Percentiles rank a stretch among this genome's conserved stretches.
phyloP scores from a whole-genome alignment of 2,113 vertebrate species.

The Mirza zaza region DNA sequence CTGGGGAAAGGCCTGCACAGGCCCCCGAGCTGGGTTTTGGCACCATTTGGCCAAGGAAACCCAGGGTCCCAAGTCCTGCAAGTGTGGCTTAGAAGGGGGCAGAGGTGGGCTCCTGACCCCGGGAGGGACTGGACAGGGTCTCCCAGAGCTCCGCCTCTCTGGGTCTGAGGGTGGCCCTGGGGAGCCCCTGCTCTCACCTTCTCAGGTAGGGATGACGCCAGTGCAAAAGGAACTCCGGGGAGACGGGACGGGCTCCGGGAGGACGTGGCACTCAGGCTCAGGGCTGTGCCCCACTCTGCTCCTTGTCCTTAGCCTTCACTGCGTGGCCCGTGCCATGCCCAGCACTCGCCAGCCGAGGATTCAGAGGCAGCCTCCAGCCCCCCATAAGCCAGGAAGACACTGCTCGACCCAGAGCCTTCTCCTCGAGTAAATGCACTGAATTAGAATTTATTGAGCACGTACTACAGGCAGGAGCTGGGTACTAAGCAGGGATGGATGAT shows the following conservation, averaged over 20 bases:
- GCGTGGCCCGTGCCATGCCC: not conserved
- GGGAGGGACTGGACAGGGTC: not conserved
- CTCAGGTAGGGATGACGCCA: not conserved
- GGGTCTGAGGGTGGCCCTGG: not conserved
- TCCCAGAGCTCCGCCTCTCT: not conserved
- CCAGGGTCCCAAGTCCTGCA: not conserved
- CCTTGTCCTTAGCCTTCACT: not conserved
- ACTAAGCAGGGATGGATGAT: not conserved
- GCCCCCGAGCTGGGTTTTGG: not conserved
- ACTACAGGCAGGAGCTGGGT: not conserved
- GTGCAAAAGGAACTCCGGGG: not conserved
- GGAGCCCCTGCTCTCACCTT: not conserved
- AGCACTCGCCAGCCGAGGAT: not conserved
- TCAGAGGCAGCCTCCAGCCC: not conserved
- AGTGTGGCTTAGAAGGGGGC: too few relatives aligned
- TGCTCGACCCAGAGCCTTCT: not conserved
- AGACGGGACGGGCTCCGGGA: not conserved
- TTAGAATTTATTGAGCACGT: not conserved
- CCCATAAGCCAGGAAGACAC: not conserved
- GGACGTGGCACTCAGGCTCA: not conserved
- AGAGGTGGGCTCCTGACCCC: not conserved
- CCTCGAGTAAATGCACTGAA: not conserved
- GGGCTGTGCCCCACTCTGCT: not conserved
- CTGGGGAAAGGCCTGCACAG: not conserved
- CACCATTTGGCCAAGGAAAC: not conserved